Evolutionary conservation across 1,140 invertebrate genomes (phyloP).

Genomic region (Aphelinus certus): DNA sequence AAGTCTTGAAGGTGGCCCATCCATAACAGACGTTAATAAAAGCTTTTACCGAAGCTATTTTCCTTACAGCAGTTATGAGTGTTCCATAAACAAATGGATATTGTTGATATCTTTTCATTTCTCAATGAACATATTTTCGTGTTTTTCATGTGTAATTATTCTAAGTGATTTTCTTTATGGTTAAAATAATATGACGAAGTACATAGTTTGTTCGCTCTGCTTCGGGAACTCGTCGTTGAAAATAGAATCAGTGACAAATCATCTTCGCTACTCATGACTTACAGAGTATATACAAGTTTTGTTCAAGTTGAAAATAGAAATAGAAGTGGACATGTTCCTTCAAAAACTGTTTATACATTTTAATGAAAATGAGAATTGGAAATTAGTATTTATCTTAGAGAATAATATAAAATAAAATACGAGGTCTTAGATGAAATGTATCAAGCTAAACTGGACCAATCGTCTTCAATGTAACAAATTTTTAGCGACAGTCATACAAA

Average conservation of each 20-base stretch:
- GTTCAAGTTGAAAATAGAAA: conserved; percentile 47
- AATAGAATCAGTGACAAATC: conserved; percentile 45
- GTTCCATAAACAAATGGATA: conserved; percentile 8
- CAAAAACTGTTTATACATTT: conserved; percentile 9
- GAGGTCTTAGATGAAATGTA: not conserved
- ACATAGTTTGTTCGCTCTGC: conserved; percentile 52
- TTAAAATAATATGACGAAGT: conserved; percentile 62
- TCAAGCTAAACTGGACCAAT: conserved; percentile 9
- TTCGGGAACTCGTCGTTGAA: conserved; percentile 45
- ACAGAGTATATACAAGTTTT: conserved; percentile 50
- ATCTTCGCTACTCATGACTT: conserved; percentile 37
- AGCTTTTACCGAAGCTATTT: conserved; percentile 27
- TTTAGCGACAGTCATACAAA: conserved; percentile 7
- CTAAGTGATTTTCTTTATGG: conserved; percentile 49
- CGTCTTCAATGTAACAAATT: not conserved
- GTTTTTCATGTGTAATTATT: conserved; percentile 39
- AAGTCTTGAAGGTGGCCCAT: conserved; percentile 57
- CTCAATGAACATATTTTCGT: conserved; percentile 26
- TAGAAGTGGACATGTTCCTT: conserved; percentile 21
- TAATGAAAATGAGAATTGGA: not conserved
- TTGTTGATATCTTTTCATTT: conserved; percentile 18
- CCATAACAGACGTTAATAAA: conserved; percentile 56
- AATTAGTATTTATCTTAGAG: not conserved
- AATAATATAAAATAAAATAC: conserved; percentile 2
- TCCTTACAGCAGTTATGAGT: no score